A percentile compares a stretch with the other conserved stretches of the same genome.
Evolutionary conservation across 2,797 vertebrate genomes (phyloP).

Genomic region (Halcyon badia): DNA sequence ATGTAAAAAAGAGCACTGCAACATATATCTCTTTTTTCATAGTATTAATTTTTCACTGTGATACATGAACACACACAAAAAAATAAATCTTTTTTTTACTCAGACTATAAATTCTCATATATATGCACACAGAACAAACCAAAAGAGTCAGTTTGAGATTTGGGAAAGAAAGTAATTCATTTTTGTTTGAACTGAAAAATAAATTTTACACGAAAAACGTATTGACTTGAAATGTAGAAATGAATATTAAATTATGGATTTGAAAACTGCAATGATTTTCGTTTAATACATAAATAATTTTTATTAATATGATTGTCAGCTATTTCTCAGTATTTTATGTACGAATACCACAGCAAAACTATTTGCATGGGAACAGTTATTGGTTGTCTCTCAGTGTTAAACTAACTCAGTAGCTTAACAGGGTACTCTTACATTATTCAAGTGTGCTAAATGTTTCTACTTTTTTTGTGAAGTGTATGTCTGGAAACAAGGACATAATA

Average conservation of each 20-base stretch:
- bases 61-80: not conserved
- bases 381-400: not conserved
- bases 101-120: not conserved
- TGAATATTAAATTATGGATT: not conserved
- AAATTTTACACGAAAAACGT: not conserved
- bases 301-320: not conserved
- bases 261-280: not conserved
- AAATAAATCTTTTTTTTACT: not conserved
- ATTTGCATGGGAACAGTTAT: not conserved
- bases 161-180: not conserved
- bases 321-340: not conserved
- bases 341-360: not conserved
- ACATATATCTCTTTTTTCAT: not conserved
- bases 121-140: not conserved
- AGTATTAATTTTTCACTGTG: not conserved
- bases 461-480: not conserved
- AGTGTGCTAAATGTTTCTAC: not conserved
- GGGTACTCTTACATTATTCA: not conserved
- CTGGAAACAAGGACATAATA: not conserved
- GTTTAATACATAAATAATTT: not conserved
- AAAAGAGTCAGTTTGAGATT: not conserved
- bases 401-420: not conserved
- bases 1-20: not conserved
- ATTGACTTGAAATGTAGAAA: not conserved
- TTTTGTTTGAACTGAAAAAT: not conserved